phyloP scores from a whole-genome alignment of 2,797 vertebrate genomes.

The Argentina silus region DNA sequence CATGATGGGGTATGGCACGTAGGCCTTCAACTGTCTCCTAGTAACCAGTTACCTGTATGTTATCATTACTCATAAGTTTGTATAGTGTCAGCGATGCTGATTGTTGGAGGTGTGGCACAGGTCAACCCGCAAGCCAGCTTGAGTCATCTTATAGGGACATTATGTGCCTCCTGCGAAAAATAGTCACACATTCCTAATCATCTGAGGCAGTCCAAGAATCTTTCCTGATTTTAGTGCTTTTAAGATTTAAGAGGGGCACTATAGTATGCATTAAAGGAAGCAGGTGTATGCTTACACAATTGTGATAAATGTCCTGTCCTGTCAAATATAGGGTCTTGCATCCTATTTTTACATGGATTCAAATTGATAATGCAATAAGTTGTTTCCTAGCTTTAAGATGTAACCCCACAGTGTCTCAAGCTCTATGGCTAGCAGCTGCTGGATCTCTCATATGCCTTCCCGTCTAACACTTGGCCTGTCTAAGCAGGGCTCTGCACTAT shows the following conservation, averaged over 20 bases:
- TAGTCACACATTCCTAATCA: conserved; percentile 11
- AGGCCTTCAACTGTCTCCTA: neutral
- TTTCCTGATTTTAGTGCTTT: neutral
- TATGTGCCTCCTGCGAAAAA: neutral
- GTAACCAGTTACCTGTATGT: neutral
- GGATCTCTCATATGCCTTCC: conserved; percentile 27
- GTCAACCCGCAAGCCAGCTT: neutral
- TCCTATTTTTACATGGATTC: neutral
- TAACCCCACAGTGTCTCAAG: conserved; percentile 24
- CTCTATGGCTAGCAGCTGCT: conserved; percentile 58
- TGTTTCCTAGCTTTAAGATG: neutral
- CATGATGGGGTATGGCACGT: neutral
- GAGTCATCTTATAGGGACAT: neutral
- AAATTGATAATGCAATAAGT: neutral
- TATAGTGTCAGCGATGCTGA: neutral
- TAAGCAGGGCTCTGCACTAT: conserved; percentile 23
- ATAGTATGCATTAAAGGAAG: neutral
- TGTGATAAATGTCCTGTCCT: neutral
- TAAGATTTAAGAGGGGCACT: neutral
- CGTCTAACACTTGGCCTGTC: conserved; percentile 50
- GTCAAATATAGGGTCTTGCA: neutral
- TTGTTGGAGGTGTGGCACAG: neutral
- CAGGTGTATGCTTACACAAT: neutral
- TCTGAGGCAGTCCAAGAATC: conserved; percentile 17
- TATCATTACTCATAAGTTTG: neutral